Evolutionary conservation across 2,113 vertebrate species (phyloP).

Genomic region (Suncus etruscus): DNA sequence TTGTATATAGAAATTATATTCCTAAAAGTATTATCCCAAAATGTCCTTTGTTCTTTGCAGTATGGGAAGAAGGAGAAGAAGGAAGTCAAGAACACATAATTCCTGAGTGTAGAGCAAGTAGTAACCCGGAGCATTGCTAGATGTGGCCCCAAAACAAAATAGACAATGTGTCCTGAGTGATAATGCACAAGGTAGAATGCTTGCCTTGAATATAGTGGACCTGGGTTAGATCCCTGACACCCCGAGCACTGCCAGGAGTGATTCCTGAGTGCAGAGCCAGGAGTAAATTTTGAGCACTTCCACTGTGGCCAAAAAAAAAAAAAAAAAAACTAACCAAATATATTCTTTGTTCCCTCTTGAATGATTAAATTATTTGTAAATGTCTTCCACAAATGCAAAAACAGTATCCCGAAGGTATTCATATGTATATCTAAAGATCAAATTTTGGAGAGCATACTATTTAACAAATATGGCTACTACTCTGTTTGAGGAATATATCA

Average conservation of each 20-base stretch:
- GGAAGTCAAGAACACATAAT: not conserved
- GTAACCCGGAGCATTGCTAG: no score
- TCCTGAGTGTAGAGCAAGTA: no score
- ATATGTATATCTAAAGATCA: constrained; percentile 12
- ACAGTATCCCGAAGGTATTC: not conserved
- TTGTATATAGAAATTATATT: constrained; percentile 29
- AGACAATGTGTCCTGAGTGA: no score
- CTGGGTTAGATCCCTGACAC: no score
- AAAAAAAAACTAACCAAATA: constrained; percentile 17
- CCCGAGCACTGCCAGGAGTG: no score
- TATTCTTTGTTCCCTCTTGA: not conserved
- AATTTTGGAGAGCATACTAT: not conserved
- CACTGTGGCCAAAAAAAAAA: no score
- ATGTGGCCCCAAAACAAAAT: no score
- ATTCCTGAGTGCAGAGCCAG: no score
- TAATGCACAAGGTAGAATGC: no score
- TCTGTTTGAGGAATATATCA: constrained; percentile 40
- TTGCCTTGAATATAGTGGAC: no score
- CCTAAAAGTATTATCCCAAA: not conserved
- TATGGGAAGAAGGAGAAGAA: not conserved
- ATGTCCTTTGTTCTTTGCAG: not conserved
- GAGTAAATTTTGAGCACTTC: no score
- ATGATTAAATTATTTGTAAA: not conserved
- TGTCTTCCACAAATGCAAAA: constrained; percentile 2
- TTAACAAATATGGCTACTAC: constrained; percentile 45